A percentile compares a stretch with the other conserved stretches of the same genome.
phyloP scores from a whole-genome alignment of 2,888 invertebrate genomes.

The Epinotia ramella region DNA sequence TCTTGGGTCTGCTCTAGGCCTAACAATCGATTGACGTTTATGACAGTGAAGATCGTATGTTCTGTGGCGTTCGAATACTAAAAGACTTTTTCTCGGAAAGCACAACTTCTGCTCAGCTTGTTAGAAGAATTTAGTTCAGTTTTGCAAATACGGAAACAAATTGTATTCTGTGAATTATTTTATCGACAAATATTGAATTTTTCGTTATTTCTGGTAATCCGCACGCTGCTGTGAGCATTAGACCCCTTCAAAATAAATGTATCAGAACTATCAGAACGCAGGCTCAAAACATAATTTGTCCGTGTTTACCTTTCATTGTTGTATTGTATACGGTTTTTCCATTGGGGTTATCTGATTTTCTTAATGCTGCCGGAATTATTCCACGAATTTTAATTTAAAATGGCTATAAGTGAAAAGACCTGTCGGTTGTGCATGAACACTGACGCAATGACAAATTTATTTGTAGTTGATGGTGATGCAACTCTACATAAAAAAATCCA shows the following conservation, averaged over 20 bases:
- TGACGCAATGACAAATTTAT: slow-evolving; percentile 46
- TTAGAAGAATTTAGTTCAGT: background rate
- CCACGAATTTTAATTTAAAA: background rate
- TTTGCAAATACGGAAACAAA: background rate
- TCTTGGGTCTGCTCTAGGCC: too few species aligned
- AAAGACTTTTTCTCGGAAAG: too few species aligned
- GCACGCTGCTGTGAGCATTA: background rate
- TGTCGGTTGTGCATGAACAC: slow-evolving; percentile 54
- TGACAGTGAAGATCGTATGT: too few species aligned
- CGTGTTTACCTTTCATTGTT: background rate
- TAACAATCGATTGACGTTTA: too few species aligned
- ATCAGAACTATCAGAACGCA: too few species aligned
- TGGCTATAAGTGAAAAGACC: slow-evolving; percentile 10
- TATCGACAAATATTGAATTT: background rate
- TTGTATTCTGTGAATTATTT: background rate
- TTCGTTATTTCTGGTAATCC: background rate
- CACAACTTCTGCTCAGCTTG: background rate
- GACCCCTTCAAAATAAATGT: too few species aligned
- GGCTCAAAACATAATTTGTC: too few species aligned
- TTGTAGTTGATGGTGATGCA: slow-evolving; percentile 42
- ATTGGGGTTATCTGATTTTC: too few species aligned
- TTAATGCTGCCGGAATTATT: background rate
- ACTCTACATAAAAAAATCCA: slow-evolving; percentile 46
- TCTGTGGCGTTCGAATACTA: too few species aligned
- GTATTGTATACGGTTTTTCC: background rate